Evolutionary conservation across 2,797 vertebrate species (phyloP), one percentile per base, ranked within the genome.

Genomic region (Etheostoma perlongum): DNA sequence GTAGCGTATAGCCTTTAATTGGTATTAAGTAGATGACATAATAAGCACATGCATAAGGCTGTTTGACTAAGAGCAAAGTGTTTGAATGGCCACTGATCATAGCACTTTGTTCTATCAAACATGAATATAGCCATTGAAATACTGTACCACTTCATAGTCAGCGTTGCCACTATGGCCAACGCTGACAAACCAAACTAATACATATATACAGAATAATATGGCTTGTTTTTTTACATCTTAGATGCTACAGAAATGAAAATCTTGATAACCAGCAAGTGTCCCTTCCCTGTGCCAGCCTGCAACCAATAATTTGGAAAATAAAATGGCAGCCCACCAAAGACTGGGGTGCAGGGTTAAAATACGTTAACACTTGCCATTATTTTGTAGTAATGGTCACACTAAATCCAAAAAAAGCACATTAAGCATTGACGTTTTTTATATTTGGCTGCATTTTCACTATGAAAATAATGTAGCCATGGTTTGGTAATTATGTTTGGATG

Each of bases 21-120:
- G 81, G 72, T 55, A 68, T 86, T 86, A 80, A 81, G 81, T 65
- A 82, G 75, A 85, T 88, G 80, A 85, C 84, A 89, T 86, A 85
- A 83, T 84, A 89, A 79, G 76, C 54, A 40, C 71, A 72, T 49
- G 66, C 58, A 82, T 72, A 47, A 67, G 82, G 67, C 64, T 71
- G 75, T 87, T 81, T 78, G 46, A 81, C 67, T 53, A 61, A 72
- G 65, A 82, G 87, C 72, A 90, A 76, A 84, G 74, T 62, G 44
- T 65, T 90, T 66, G 53, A 82, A 75, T 79, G 71, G 86, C 79
- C 77, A 75, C 74, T 81, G 83, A 88, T 84, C 72, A 67, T 4
- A 71, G 62, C 57, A 76, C 79, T 91, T 84, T 88, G 72, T 85
- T 82, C 54, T 66, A 46, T 84, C 73, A 80, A 87, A 87, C 81